Base-by-base conservation (phyloP, 2,888 invertebrate genomes). In the Athalia cordata region DNA sequence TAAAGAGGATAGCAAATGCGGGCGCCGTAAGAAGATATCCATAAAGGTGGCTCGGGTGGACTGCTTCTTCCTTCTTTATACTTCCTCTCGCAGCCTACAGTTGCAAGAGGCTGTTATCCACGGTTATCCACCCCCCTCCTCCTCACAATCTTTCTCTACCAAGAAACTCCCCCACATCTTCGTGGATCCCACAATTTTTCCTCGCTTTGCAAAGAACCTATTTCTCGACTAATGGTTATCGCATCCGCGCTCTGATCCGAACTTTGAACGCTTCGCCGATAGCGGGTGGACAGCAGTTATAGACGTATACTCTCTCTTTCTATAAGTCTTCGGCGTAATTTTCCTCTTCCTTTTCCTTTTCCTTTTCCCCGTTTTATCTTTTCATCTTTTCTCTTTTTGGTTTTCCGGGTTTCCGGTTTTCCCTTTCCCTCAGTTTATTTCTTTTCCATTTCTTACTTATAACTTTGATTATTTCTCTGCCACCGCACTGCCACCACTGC, bases 211-310 rank as follows among this genome's bases (percentile, higher is more conserved):
- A 83, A 85, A 83, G 83, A 75, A 84, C 84, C 88, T 85, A 87
- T 88, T 86, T 86, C 84, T 87, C 86, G 86, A 87, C 86, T 87
- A 87, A 89, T 88, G 88, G 87, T 88, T 88, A 89, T 87, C 84
- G 84, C 83, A 81, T 74, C 80, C 83, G 57, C 57, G 77, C 59
- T 29, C 29, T 45, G 67, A 59, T 66, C 49, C 65, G 47, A 67
- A 66, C 66, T 77, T 55, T n/a, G 67, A 59, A 59, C 45, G 77
- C 15, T 68, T 55, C 68, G 52, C 49, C 13, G 55, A 68, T 55
- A n/a, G 55, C 52, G 29, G 29, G 52, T 67, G 52, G 74, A 57
- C 74, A 79, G 61, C 59, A 29, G 29, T 29, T 29, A 29, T 29
- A 29, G 29, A 29, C 29, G 29, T 29, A 29, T 29, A 29, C 29